These are phyloP conservation scores for Delia radicum DNA, from an alignment of 1,140 invertebrate species.

Conservation along the genomic window DNA sequence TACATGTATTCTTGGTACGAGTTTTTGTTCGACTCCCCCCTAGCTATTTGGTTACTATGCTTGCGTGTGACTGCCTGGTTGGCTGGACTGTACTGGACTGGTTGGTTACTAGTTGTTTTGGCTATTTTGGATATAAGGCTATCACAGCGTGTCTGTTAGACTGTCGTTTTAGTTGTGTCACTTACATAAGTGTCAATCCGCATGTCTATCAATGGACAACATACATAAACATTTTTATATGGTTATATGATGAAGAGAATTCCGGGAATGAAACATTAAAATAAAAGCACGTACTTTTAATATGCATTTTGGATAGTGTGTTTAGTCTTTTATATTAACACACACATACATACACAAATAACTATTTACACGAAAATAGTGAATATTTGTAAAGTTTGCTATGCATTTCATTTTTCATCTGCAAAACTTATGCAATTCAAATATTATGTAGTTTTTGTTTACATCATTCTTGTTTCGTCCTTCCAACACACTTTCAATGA, in stretches of 20 bases:
- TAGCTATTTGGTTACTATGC: too few species aligned
- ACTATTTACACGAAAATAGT: too few species aligned
- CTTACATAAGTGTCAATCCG: conserved; percentile 20
- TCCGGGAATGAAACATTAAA: background rate
- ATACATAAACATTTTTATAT: background rate
- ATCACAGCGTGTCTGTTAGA: background rate
- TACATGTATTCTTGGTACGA: too few species aligned
- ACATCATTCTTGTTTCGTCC: background rate
- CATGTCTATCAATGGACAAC: conserved; percentile 2
- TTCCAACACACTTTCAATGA: background rate
- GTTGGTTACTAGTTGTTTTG: background rate
- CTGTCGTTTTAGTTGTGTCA: conserved; percentile 12
- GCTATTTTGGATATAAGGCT: background rate
- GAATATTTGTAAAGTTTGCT: too few species aligned
- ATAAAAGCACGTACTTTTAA: conserved; percentile 6
- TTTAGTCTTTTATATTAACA: background rate
- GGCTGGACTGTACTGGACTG: too few species aligned
- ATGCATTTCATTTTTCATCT: background rate
- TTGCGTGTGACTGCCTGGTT: too few species aligned
- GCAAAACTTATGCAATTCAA: background rate
- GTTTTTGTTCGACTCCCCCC: too few species aligned
- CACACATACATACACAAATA: background rate
- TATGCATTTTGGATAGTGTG: conserved; percentile 7
- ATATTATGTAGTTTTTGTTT: background rate
- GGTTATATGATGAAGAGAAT: background rate